A percentile compares a stretch with the other conserved stretches of the same genome.
These are phyloP conservation scores for Oligia strigilis DNA, from an alignment of 2,888 invertebrate species.

Conservation along the genomic window DNA sequence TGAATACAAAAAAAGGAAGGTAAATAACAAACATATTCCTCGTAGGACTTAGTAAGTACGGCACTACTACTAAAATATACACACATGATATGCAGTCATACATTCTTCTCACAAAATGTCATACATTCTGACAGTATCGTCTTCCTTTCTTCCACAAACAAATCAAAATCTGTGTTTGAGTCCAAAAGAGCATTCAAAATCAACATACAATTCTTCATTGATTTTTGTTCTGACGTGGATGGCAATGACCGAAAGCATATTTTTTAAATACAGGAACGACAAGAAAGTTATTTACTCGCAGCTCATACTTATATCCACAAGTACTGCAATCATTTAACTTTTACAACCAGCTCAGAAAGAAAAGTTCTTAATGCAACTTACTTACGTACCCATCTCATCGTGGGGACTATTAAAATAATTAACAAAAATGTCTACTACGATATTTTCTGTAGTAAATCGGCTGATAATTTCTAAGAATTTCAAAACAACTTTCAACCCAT, in stretches of 20 bases:
- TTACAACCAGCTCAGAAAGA: constrained; percentile 37
- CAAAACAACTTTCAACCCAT: constrained; percentile 53
- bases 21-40: neutral
- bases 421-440: constrained; percentile 14
- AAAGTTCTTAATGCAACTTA: constrained; percentile 37
- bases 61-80: neutral
- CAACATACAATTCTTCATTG: neutral
- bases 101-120: neutral
- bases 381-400: constrained; percentile 3
- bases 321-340: constrained; percentile 40
- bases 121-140: neutral
- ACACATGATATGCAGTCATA: neutral
- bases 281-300: constrained; percentile 6
- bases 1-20: neutral
- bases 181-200: neutral
- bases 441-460: constrained; percentile 23
- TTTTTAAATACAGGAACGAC: constrained; percentile 3
- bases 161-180: neutral
- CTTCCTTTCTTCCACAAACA: neutral
- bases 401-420: constrained; percentile 19
- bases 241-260: neutral
- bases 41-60: neutral
- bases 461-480: constrained; percentile 33
- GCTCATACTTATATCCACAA: constrained; percentile 25
- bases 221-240: neutral